Percentiles rank a stretch among this genome's conserved stretches.
Conservation (phyloP, 2,113 vertebrate genomes). For the Lynx canadensis region DNA sequence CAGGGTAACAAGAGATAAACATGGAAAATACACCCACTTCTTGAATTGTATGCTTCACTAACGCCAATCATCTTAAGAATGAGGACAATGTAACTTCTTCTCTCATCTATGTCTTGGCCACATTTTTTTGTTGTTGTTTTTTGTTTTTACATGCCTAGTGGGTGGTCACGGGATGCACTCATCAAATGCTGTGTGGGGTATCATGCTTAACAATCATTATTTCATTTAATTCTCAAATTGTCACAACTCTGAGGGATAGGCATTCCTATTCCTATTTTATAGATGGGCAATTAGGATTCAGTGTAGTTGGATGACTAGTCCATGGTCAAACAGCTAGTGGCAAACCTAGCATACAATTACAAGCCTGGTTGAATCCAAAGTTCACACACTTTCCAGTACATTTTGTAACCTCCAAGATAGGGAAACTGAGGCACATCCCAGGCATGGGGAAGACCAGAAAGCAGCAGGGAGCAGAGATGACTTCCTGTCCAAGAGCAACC, state of each 20-base stretch:
- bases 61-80: slow-evolving; percentile 40
- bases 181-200: not conserved
- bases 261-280: not conserved
- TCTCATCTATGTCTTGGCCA: not conserved
- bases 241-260: not conserved
- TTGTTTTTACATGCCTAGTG: not conserved
- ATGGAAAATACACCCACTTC: not conserved
- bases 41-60: not conserved
- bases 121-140: not conserved
- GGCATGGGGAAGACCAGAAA: not conserved
- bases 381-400: not conserved
- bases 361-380: not conserved
- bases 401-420: not conserved
- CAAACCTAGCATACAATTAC: not conserved
- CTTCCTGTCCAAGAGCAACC: not conserved
- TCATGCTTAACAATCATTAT: not conserved
- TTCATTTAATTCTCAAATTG: slow-evolving; percentile 15
- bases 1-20: not conserved
- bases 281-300: not conserved
- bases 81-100: not conserved
- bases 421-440: not conserved
- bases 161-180: not conserved
- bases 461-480: not conserved
- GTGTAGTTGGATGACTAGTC: not conserved
- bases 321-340: not conserved